Conservation (phyloP, 2,797 vertebrate species). For the Notoglanidium macrostoma region DNA sequence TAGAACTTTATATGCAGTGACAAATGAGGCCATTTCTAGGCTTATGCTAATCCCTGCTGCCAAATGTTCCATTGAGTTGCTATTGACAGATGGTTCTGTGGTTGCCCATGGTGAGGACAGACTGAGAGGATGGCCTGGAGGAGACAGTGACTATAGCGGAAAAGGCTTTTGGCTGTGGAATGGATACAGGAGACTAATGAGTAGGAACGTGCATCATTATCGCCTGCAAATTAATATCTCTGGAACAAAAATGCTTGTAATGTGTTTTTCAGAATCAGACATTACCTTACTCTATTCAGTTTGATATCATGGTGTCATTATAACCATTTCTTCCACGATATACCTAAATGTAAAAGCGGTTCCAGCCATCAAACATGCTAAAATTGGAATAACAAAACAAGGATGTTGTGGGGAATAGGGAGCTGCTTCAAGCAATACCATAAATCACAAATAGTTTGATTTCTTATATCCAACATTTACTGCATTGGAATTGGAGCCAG, state of each 20-base stretch:
- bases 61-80: slow-evolving; percentile 58
- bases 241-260: not conserved
- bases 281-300: not conserved
- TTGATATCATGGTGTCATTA: not conserved
- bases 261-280: not conserved
- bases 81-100: slow-evolving; percentile 58
- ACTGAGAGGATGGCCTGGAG: slow-evolving; percentile 40
- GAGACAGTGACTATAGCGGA: slow-evolving; percentile 25
- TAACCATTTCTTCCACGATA: not conserved
- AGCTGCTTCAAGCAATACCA: not conserved
- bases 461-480: not conserved
- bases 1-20: slow-evolving; percentile 48
- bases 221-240: slow-evolving; percentile 2
- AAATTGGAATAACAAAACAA: not conserved
- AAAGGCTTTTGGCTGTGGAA: slow-evolving; percentile 30
- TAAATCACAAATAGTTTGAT: not conserved
- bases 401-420: not conserved
- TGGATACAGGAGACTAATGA: slow-evolving; percentile 15
- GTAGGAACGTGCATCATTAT: slow-evolving; percentile 26
- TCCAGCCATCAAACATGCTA: not conserved
- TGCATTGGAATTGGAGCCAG: not conserved
- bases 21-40: slow-evolving; percentile 47
- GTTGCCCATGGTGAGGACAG: slow-evolving; percentile 50
- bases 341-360: not conserved
- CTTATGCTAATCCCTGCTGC: slow-evolving; percentile 55